A percentile compares a stretch with the other conserved stretches of the same genome.
Conservation (phyloP, 2,888 invertebrate genomes). For the Cantharis rustica region DNA sequence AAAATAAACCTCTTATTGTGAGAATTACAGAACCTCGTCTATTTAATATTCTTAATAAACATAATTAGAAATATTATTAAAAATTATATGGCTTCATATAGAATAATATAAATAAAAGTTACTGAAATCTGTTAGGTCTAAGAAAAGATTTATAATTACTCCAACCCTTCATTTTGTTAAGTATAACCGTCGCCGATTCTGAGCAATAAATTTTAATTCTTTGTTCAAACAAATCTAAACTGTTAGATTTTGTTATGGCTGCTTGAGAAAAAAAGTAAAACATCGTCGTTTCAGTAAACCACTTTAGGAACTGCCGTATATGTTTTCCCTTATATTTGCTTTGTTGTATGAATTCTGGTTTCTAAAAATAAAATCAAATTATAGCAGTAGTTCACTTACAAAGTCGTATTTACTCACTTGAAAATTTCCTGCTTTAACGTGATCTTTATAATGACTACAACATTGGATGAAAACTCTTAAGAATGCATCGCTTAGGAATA, state of each 20-base stretch:
- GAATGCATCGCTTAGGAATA: constrained; percentile 80
- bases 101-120: not conserved
- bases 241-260: constrained; percentile 46
- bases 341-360: constrained; percentile 70
- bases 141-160: constrained; percentile 30
- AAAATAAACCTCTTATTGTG: not conserved
- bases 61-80: not conserved
- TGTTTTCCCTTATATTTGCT: constrained; percentile 65
- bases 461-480: constrained; percentile 77
- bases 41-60: not conserved
- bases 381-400: constrained; percentile 6
- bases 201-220: constrained; percentile 52
- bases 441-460: constrained; percentile 71
- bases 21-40: not conserved
- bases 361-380: constrained; percentile 60
- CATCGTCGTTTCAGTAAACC: constrained; percentile 89
- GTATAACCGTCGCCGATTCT: constrained; percentile 46
- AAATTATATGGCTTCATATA: not conserved
- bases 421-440: constrained; percentile 57
- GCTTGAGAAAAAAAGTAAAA: constrained; percentile 74
- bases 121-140: constrained; percentile 15
- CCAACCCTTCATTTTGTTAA: constrained; percentile 52
- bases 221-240: constrained; percentile 50
- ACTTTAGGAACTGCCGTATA: constrained; percentile 76
- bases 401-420: constrained; percentile 45